Percentiles rank a stretch among this genome's conserved stretches.
phyloP scores from a whole-genome alignment of 2,113 vertebrate genomes.

The Lutjanus erythropterus region DNA sequence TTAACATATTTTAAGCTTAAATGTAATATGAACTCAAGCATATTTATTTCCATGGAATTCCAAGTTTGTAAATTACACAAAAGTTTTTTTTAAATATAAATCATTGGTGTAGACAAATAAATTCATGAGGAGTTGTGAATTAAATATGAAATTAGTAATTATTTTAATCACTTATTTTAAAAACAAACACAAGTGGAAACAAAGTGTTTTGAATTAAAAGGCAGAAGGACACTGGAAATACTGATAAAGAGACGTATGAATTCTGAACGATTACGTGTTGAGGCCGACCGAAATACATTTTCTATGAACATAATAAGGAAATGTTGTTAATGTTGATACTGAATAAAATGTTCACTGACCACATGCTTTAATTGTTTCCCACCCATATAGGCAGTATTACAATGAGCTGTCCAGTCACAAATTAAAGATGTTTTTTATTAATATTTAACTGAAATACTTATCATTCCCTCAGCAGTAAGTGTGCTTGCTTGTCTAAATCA shows the following conservation, averaged over 20 bases:
- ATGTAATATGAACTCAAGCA: not conserved
- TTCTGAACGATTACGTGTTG: no score
- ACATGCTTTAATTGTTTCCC: no score
- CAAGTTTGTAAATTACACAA: not conserved
- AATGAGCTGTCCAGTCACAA: no score
- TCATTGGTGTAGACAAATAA: not conserved
- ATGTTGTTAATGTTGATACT: no score
- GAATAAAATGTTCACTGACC: no score
- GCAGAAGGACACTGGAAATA: not conserved
- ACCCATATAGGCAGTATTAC: no score
- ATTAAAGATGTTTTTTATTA: no score
- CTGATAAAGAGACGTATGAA: not conserved
- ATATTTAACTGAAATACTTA: no score
- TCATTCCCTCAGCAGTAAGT: no score
- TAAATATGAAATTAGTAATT: not conserved
- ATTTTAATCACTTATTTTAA: not conserved
- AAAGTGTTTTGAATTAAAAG: not conserved
- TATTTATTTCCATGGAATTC: not conserved
- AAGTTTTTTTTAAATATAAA: not conserved
- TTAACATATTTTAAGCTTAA: not conserved
- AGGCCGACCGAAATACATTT: no score
- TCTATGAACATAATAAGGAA: no score
- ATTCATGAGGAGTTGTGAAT: not conserved
- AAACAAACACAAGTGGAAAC: not conserved
- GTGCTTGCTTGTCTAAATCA: no score